Percentiles rank a stretch among this genome's conserved stretches.
phyloP scores from a whole-genome alignment of 2,797 vertebrate species.

The Phataginus tricuspis region DNA sequence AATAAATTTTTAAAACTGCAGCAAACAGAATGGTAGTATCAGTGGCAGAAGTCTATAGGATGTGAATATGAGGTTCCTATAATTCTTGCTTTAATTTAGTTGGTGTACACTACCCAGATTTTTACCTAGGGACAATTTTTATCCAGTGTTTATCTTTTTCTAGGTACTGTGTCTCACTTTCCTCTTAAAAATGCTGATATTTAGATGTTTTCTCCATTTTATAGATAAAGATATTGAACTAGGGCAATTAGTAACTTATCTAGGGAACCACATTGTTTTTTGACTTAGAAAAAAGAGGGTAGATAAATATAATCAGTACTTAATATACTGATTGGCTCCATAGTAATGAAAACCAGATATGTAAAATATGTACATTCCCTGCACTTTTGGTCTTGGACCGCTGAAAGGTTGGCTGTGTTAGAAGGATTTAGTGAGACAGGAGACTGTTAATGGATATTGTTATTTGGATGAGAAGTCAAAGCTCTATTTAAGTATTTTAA shows the following conservation, averaged over 20 bases:
- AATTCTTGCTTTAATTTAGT: background rate
- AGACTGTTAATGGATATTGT: background rate
- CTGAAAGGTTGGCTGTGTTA: background rate
- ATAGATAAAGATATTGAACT: background rate
- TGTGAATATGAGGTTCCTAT: background rate
- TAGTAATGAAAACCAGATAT: background rate
- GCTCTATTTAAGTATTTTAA: constrained; percentile 28
- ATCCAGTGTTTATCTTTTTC: background rate
- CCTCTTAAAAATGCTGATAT: background rate
- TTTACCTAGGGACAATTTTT: background rate
- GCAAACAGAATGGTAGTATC: background rate
- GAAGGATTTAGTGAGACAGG: constrained; percentile 4
- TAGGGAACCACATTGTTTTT: background rate
- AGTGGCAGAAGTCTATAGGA: background rate
- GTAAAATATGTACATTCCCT: background rate
- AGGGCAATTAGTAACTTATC: background rate
- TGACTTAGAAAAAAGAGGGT: background rate
- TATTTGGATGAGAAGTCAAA: background rate
- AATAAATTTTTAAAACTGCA: background rate
- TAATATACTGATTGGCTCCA: background rate
- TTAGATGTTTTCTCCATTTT: background rate
- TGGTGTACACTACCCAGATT: background rate
- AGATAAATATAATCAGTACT: background rate
- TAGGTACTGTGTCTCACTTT: background rate
- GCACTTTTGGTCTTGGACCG: background rate